These are phyloP conservation scores for Rotaria socialis DNA, from an alignment of 2,888 invertebrate genomes.

Conservation along the genomic window DNA sequence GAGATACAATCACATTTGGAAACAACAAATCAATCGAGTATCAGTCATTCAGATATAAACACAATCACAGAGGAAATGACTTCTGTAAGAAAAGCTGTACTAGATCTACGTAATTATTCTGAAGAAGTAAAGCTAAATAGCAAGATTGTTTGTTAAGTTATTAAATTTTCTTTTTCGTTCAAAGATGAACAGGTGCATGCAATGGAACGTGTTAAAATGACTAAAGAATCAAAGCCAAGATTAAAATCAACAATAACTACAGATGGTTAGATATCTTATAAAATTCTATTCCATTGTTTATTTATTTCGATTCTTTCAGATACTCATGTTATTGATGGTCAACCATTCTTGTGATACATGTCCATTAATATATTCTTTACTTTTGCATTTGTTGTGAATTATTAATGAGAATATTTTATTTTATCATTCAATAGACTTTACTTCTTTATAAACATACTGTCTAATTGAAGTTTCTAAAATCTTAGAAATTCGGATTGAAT, in stretches of 20 bases:
- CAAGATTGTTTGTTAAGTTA: too few relatives aligned
- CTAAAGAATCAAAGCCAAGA: not conserved
- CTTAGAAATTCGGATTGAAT: too few relatives aligned
- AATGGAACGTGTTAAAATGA: conserved; percentile 25
- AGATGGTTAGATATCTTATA: not conserved
- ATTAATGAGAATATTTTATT: too few relatives aligned
- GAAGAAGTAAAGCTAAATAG: not conserved
- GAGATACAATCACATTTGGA: not conserved
- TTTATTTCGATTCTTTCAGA: not conserved
- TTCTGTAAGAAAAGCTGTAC: not conserved
- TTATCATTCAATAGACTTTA: too few relatives aligned
- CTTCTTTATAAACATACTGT: too few relatives aligned
- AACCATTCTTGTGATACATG: not conserved
- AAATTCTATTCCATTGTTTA: not conserved
- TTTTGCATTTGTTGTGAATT: too few relatives aligned
- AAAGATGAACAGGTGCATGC: conserved; percentile 3
- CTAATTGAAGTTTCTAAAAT: too few relatives aligned
- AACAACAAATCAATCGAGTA: not conserved
- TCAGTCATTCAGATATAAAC: not conserved
- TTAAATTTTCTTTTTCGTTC: not conserved
- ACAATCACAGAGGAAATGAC: not conserved
- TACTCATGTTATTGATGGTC: not conserved
- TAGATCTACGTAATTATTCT: not conserved
- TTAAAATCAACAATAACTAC: not conserved
- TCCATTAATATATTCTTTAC: not conserved